A percentile compares a stretch with the other conserved stretches of the same genome.
These are phyloP conservation scores for Indri indri DNA, from an alignment of 2,113 vertebrate species.

Conservation along the genomic window DNA sequence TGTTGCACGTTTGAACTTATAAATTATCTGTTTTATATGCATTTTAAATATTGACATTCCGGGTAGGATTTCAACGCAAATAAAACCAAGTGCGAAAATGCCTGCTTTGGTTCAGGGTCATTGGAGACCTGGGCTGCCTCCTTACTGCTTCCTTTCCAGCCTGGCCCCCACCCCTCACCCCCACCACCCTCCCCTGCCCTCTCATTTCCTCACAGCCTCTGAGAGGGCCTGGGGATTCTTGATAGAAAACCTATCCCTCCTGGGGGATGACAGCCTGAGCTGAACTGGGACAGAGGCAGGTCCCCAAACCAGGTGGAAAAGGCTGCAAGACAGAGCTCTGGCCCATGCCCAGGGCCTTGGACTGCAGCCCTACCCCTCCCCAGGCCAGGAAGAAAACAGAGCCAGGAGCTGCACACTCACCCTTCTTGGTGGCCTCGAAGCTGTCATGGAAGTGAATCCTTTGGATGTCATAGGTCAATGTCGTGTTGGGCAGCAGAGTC, in stretches of 20 bases:
- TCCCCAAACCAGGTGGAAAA: background rate
- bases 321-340: too few relatives aligned
- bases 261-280: background rate
- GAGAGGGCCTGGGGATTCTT: background rate
- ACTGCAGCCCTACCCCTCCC: rapidly evolving
- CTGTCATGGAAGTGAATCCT: constrained; percentile 99
- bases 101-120: background rate
- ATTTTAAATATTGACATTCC: background rate
- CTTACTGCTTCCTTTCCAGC: background rate
- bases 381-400: background rate
- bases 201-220: background rate
- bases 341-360: background rate
- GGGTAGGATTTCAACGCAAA: background rate
- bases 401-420: constrained; percentile 82
- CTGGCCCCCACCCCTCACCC: rapidly evolving
- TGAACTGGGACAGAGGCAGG: background rate
- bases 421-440: constrained; percentile 99
- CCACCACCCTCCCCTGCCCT: background rate
- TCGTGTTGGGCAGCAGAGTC: constrained; percentile 97
- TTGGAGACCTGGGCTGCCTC: background rate
- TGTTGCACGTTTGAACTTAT: background rate
- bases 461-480: constrained; percentile 98
- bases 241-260: background rate
- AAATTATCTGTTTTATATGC: background rate
- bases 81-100: background rate